A percentile compares a stretch with the other conserved stretches of the same genome.
Evolutionary conservation across 2,113 vertebrate species (phyloP).

Genomic region (Axis porcinus): DNA sequence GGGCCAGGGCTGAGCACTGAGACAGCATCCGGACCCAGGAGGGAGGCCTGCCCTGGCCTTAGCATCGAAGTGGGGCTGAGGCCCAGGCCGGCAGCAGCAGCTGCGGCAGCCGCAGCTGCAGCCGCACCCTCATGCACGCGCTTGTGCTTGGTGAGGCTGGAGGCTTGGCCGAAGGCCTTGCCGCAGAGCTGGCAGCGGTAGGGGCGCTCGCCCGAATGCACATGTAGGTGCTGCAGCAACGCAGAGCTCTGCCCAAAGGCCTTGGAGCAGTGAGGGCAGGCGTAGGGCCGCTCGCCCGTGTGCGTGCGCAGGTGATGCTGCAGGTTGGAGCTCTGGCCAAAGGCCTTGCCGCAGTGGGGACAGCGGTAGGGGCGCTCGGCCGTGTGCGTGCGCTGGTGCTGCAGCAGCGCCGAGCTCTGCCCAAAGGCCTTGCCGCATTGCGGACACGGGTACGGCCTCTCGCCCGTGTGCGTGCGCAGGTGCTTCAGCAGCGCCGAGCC

Average conservation of each 20-base stretch:
- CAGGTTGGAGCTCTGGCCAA: constrained; percentile 69
- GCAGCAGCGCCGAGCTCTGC: constrained; percentile 66
- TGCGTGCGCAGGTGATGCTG: constrained; percentile 70
- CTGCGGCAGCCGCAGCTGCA: fast-evolving
- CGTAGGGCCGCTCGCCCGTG: constrained; percentile 74
- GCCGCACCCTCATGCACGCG: constrained; percentile 63
- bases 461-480: constrained; percentile 71
- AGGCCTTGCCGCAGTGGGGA: constrained; percentile 68
- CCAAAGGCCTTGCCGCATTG: constrained; percentile 74
- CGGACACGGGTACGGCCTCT: constrained; percentile 69
- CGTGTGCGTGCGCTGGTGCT: constrained; percentile 74
- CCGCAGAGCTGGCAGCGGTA: constrained; percentile 74
- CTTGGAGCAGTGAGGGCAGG: constrained; percentile 73
- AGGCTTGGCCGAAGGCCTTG: constrained; percentile 73
- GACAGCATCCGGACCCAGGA: constrained; percentile 13
- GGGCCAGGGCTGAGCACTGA: constrained; percentile 26
- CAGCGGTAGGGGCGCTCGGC: constrained; percentile 72
- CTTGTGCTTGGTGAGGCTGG: constrained; percentile 75
- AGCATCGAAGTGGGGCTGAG: constrained; percentile 11
- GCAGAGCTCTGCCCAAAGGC: constrained; percentile 74
- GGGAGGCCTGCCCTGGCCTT: constrained; percentile 28
- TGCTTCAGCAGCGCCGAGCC: constrained; percentile 66
- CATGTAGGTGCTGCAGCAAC: constrained; percentile 70
- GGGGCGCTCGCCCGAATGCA: constrained; percentile 72
- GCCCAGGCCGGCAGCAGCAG: not conserved